Percentiles rank a stretch among this genome's conserved stretches.
Conservation (phyloP, 2,113 vertebrate genomes). For the Athene noctua region DNA sequence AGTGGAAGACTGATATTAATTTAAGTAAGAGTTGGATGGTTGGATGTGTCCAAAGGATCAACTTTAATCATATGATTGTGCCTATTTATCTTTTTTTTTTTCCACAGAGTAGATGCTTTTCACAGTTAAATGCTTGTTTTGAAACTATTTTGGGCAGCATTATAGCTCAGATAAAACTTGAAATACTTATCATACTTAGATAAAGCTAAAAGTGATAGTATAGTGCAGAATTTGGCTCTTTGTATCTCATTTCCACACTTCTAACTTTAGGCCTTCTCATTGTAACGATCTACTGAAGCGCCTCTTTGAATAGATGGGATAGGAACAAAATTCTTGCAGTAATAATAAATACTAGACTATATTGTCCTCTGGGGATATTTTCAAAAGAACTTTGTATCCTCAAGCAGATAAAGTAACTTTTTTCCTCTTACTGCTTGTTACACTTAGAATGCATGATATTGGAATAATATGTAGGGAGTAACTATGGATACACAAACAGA, state of each 20-base stretch:
- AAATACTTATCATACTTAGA: neutral
- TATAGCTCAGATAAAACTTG: neutral
- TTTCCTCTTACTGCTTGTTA: neutral
- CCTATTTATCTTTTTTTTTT: neutral
- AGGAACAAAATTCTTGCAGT: neutral
- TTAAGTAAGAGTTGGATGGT: neutral
- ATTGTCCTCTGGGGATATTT: neutral
- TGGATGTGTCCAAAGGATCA: neutral
- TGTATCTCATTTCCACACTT: neutral
- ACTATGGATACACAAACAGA: slow-evolving; percentile 9
- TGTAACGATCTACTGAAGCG: neutral
- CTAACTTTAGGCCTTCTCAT: neutral
- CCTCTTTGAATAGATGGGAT: neutral
- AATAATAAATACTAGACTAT: neutral
- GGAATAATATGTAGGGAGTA: neutral
- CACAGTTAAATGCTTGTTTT: neutral
- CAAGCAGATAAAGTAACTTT: neutral
- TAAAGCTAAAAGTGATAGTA: neutral
- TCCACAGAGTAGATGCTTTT: neutral
- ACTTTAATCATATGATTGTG: neutral
- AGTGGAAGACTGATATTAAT: neutral
- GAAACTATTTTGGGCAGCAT: neutral
- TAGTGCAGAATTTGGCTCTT: neutral
- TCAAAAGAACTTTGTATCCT: neutral
- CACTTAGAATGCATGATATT: neutral